Base-by-base conservation (phyloP, 2,888 invertebrate species). In the Automeris io region DNA sequence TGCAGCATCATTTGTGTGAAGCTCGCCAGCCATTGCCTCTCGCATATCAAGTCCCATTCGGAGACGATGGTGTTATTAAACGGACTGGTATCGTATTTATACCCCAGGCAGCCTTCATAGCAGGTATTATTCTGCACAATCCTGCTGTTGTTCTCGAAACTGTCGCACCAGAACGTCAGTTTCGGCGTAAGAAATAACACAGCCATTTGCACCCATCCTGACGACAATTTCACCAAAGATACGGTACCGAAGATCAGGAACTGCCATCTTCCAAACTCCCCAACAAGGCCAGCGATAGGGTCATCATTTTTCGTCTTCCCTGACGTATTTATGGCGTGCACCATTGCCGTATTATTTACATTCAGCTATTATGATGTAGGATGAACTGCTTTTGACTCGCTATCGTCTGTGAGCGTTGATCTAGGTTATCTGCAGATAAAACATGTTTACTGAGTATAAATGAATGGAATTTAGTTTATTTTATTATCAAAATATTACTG, bases 191-290 rank as follows among this genome's bases (percentile, higher is more conserved):
- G 75, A 49, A 94, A 93, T 1, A 94, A 87, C 34, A 93, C 92
- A 0, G 90, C 91, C 60, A 94, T 80, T 51, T 93, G 93, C 36
- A 93, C 92, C 93, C 93, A 94, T 4, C 93, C 93, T 0, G 92
- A 91, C 0, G 93, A 92, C 41, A 94, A 88, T 68, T 93, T 94
- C 34, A 91, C 88, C 3, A 92, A 61, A 13, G 91, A 90, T n/a
- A 93, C 86, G 0, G 91, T 79, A 0, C 88, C 58, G 38, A 91
- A 91, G 1, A 93, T 82, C 54, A 90, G 70, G 1, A 93, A 75
- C 53, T 94, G 94, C 92, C 93, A 94, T 54, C 74, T 83, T 2
- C 93, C 93, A 32, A 93, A 77, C 9, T 81, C 70, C 0, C 85
- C 85, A 0, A 85, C 52, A 1, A 85, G 45, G 19, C 68, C 70